Percentiles rank a stretch among this genome's conserved stretches.
phyloP scores from a whole-genome alignment of 2,888 invertebrate species.

The Scrobipalpa costella region DNA sequence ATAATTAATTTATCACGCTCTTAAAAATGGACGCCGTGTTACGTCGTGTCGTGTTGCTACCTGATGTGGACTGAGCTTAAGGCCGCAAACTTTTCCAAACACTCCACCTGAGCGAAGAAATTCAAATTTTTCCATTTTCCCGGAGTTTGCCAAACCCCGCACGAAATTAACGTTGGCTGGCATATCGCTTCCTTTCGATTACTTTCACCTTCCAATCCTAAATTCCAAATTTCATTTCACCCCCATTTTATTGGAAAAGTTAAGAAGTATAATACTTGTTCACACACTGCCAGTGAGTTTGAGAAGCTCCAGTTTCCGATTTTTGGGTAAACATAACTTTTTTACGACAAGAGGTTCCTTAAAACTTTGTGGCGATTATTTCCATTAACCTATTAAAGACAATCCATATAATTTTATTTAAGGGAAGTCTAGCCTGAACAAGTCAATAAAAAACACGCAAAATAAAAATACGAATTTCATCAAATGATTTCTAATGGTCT shows the following conservation, averaged over 20 bases:
- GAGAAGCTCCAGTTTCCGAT: constrained; percentile 20
- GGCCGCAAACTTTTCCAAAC: not conserved
- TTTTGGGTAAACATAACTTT: not conserved
- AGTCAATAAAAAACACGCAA: too few relatives aligned
- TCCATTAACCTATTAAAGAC: too few relatives aligned
- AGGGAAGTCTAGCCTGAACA: too few relatives aligned
- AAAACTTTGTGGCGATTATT: too few relatives aligned
- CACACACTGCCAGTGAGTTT: constrained; percentile 40
- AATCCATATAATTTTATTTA: too few relatives aligned
- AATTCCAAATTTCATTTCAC: constrained; percentile 74
- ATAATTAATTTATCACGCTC: too few relatives aligned
- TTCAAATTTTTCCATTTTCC: constrained; percentile 23
- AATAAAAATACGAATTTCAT: too few relatives aligned
- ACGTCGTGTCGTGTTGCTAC: too few relatives aligned
- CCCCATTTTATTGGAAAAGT: constrained; percentile 78
- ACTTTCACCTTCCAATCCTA: constrained; percentile 63
- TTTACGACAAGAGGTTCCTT: not conserved
- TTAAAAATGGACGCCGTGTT: too few relatives aligned
- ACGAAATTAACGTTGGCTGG: constrained; percentile 55
- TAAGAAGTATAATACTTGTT: constrained; percentile 60
- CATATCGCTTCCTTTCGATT: constrained; percentile 53
- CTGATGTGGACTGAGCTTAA: too few relatives aligned
- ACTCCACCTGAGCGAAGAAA: constrained; percentile 12
- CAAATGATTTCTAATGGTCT: too few relatives aligned
- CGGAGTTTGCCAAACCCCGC: constrained; percentile 42